Evolutionary conservation across 1,140 invertebrate genomes (phyloP), one percentile per base, ranked within the genome.

Genomic region (Danaus melanippus): DNA sequence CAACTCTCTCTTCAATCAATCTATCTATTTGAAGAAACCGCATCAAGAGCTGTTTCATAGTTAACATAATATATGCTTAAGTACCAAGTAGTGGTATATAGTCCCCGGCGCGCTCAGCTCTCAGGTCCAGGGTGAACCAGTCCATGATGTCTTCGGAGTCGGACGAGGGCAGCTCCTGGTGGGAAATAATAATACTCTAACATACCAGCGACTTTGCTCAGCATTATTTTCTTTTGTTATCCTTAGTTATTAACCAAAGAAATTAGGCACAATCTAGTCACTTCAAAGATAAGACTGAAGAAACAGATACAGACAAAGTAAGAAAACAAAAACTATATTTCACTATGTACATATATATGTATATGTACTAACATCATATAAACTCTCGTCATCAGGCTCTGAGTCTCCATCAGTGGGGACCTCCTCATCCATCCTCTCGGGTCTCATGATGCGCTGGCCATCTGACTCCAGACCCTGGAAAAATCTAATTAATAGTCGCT

Each of bases 371-470:
- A 83, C 77, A 62, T 76, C 74, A 39, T 76, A 81, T 7, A 76
- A 42, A 43, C 71, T 79, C 3, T 72, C 72, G 1, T 75, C 71
- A 8, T 78, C 76, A 1, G 72, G 69, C 0, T 60, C 46, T 11
- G 64, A 74, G 1, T 81, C 78, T 0, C 45, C 66, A 43, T 83
- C 79, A 0, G 70, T 69, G 4, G 72, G 72, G 2, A 74, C 56
- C 50, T 81, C 80, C 51, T 81, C 76, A 21, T 81, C 78, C 78
- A 79, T 79, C 10, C 54, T 53, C 52, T 79, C 76, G 1, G 80
- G 80, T n/a, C 51, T 58, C 71, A 76, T 77, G 17, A 80, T 64
- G 17, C 63, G 55, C 17, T 58, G 49, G 0, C 17, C 17, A 70
- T 60, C 9, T 67, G 67, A 71, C 0, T 68, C 58, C 17, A 74